Evolutionary conservation across 2,113 vertebrate genomes (phyloP).

Genomic region (Litocranius walleri): DNA sequence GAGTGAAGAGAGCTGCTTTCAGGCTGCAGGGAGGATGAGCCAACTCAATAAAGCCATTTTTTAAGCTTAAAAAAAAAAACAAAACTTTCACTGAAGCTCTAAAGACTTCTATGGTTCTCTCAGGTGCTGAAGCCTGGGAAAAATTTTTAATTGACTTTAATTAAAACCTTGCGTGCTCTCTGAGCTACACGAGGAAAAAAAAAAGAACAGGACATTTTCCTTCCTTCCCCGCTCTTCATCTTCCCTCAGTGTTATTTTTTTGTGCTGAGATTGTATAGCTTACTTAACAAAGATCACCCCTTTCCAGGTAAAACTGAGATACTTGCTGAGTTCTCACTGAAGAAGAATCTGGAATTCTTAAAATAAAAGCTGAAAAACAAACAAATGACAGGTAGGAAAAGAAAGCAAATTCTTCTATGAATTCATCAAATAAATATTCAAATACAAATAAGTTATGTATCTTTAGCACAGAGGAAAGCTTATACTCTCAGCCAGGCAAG

Average conservation of each 20-base stretch:
- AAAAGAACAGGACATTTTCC: background rate
- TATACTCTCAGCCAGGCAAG: background rate
- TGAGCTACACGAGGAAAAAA: background rate
- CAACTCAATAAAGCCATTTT: background rate
- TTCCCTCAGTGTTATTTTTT: background rate
- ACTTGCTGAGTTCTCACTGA: background rate
- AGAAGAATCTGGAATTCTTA: background rate
- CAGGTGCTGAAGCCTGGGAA: background rate
- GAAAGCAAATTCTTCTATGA: background rate
- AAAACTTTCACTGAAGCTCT: background rate
- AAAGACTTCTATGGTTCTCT: background rate
- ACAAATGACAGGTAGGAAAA: background rate
- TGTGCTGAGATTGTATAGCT: background rate
- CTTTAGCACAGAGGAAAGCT: background rate
- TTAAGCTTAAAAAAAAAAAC: background rate
- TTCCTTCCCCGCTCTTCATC: background rate
- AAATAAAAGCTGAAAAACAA: background rate
- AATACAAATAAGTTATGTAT: background rate
- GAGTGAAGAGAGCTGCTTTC: background rate
- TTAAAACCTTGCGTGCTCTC: background rate
- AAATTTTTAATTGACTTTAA: slow-evolving; percentile 18
- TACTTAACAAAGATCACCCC: background rate
- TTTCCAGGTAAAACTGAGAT: background rate
- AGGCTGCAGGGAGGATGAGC: background rate
- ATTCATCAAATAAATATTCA: background rate